phyloP scores from a whole-genome alignment of 2,113 vertebrate genomes.

The Synodontis membranacea region DNA sequence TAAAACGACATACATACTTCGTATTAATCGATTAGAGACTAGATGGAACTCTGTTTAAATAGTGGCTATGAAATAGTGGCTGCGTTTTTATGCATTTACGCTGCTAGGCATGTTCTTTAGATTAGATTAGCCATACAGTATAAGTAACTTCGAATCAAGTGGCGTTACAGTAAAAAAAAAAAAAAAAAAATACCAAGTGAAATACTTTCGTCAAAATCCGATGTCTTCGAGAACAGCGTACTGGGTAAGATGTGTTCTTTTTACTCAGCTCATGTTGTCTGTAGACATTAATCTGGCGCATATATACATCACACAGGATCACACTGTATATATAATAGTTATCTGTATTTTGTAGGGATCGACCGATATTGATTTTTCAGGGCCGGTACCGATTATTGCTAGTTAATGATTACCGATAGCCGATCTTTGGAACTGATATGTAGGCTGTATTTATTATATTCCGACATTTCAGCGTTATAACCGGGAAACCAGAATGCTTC shows the following conservation, averaged over 20 bases:
- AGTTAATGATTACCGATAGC: too few relatives aligned
- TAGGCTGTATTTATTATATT: too few relatives aligned
- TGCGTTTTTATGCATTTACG: neutral
- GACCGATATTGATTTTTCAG: too few relatives aligned
- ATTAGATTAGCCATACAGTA: too few relatives aligned
- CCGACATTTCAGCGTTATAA: too few relatives aligned
- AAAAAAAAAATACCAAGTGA: neutral
- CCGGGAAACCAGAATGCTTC: too few relatives aligned
- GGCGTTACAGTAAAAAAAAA: neutral
- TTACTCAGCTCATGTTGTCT: neutral
- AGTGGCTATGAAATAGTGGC: neutral
- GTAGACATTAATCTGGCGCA: neutral
- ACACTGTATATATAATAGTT: too few relatives aligned
- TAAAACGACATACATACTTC: neutral
- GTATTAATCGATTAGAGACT: neutral
- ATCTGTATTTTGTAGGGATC: too few relatives aligned
- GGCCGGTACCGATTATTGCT: too few relatives aligned
- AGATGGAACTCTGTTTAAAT: neutral
- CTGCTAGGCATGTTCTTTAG: neutral
- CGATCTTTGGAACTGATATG: too few relatives aligned
- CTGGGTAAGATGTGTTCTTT: neutral
- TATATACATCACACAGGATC: neutral
- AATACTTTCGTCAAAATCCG: too few relatives aligned
- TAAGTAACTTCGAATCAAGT: neutral
- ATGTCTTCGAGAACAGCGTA: neutral